Evolutionary conservation across 2,113 vertebrate species (phyloP).

Genomic region (Cyanistes caeruleus): DNA sequence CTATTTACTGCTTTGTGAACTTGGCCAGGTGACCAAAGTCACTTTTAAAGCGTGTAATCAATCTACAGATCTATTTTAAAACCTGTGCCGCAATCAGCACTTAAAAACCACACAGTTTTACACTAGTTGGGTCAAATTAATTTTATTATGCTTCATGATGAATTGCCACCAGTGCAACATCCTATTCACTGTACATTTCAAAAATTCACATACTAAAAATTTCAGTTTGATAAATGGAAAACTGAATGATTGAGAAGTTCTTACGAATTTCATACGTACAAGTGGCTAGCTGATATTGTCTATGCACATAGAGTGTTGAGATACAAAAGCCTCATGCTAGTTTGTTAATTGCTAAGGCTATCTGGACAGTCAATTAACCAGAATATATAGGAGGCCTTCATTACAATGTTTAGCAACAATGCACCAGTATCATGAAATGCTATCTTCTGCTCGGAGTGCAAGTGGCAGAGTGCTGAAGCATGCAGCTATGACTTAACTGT

Average conservation of each 20-base stretch:
- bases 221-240: slow-evolving; percentile 79
- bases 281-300: slow-evolving; percentile 80
- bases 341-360: slow-evolving; percentile 77
- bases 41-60: neutral
- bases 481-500: slow-evolving; percentile 62
- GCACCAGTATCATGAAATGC: slow-evolving; percentile 47
- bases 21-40: neutral
- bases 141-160: slow-evolving; percentile 85
- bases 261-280: slow-evolving; percentile 74
- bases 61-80: slow-evolving; percentile 23
- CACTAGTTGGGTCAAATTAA: slow-evolving; percentile 79
- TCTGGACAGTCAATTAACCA: slow-evolving; percentile 71
- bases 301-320: slow-evolving; percentile 77
- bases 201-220: slow-evolving; percentile 84
- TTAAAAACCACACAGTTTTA: slow-evolving; percentile 63
- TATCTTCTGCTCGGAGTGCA: slow-evolving; percentile 33
- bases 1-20: neutral
- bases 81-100: neutral
- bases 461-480: slow-evolving; percentile 63
- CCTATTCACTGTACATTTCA: slow-evolving; percentile 84
- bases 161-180: slow-evolving; percentile 88
- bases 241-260: slow-evolving; percentile 79
- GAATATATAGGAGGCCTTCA: slow-evolving; percentile 65
- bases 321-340: slow-evolving; percentile 81
- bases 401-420: slow-evolving; percentile 62